phyloP scores from a whole-genome alignment of 2,888 invertebrate genomes.

The Eudemis profundana region DNA sequence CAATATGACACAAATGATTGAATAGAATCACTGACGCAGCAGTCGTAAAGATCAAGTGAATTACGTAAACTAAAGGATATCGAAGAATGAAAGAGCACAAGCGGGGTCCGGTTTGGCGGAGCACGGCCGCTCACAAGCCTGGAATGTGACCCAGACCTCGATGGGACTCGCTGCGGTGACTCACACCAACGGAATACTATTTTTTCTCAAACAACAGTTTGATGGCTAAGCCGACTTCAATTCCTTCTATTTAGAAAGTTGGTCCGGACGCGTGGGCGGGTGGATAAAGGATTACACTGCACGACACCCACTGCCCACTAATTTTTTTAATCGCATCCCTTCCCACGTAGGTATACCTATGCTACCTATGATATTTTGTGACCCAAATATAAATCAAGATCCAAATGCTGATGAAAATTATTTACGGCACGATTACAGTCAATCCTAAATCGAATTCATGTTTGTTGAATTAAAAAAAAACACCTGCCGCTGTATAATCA shows the following conservation, averaged over 20 bases:
- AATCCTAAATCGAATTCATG: too few relatives aligned
- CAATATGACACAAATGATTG: slow-evolving; percentile 9
- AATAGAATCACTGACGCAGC: slow-evolving; percentile 17
- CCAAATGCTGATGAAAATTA: too few relatives aligned
- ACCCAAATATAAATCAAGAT: neutral
- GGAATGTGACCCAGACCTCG: slow-evolving; percentile 83
- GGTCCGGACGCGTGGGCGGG: slow-evolving; percentile 67
- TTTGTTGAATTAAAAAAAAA: too few relatives aligned
- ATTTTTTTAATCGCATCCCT: slow-evolving; percentile 56
- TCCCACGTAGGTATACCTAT: slow-evolving; percentile 51
- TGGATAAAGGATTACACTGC: slow-evolving; percentile 70
- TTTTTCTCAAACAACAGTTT: slow-evolving; percentile 58
- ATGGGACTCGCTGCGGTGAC: slow-evolving; percentile 73
- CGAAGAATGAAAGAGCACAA: slow-evolving; percentile 57
- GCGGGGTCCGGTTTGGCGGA: slow-evolving; percentile 59
- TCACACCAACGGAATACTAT: slow-evolving; percentile 64
- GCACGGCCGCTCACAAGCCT: slow-evolving; percentile 53
- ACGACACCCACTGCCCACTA: slow-evolving; percentile 57
- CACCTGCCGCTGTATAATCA: too few relatives aligned
- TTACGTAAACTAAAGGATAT: slow-evolving; percentile 60
- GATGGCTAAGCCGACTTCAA: slow-evolving; percentile 48
- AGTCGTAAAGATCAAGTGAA: slow-evolving; percentile 41
- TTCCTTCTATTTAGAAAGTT: slow-evolving; percentile 74
- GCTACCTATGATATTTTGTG: neutral
- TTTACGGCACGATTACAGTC: too few relatives aligned